Conservation (phyloP, 1,140 invertebrate genomes). For the Dysdera silvatica region DNA sequence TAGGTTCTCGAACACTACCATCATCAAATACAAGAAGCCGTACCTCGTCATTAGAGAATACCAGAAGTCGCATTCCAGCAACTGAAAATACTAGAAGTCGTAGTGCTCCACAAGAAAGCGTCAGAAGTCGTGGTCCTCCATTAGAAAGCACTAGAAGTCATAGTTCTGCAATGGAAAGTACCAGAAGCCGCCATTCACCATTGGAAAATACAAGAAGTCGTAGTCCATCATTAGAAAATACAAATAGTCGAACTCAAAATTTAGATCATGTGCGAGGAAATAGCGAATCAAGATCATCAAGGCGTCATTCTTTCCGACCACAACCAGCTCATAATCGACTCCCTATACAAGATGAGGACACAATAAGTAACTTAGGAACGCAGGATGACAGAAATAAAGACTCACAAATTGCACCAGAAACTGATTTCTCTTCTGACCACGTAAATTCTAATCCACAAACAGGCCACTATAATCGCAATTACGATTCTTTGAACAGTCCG, state of each 20-base stretch:
- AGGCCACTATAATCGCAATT: constrained; percentile 13
- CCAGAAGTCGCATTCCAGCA: too few species aligned
- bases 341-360: background rate
- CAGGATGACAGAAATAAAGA: background rate
- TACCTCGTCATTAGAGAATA: too few species aligned
- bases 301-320: constrained; percentile 6
- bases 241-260: background rate
- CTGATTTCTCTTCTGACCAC: background rate
- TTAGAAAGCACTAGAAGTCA: too few species aligned
- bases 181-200: too few species aligned
- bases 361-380: background rate
- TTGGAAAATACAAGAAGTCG: too few species aligned
- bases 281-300: too few species aligned
- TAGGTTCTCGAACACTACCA: too few species aligned
- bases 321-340: constrained; percentile 9
- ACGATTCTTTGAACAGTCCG: background rate
- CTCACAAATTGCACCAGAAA: background rate
- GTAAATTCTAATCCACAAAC: background rate
- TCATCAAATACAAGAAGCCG: too few species aligned
- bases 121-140: too few species aligned
- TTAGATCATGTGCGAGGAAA: background rate
- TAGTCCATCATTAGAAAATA: background rate
- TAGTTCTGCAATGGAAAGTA: too few species aligned
- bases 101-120: too few species aligned
- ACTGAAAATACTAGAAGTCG: too few species aligned